Evolutionary conservation across 2,797 vertebrate species (phyloP).

Genomic region (Lutra lutra): DNA sequence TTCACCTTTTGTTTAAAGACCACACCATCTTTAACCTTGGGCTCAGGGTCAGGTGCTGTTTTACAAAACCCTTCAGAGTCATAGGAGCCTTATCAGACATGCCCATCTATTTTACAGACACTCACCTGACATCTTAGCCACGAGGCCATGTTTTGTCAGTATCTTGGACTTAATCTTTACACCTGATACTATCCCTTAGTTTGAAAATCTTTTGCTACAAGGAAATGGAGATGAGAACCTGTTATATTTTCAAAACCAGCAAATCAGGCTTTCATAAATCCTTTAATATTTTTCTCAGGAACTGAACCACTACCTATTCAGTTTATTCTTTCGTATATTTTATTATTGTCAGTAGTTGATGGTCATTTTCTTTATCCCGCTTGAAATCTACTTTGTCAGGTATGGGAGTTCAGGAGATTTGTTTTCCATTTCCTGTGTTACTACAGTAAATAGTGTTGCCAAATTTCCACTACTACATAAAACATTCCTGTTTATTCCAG

Average conservation of each 20-base stretch:
- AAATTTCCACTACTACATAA: background rate
- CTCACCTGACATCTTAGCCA: background rate
- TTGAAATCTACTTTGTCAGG: background rate
- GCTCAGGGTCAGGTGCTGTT: background rate
- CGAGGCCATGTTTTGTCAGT: background rate
- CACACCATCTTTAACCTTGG: background rate
- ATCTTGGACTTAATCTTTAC: background rate
- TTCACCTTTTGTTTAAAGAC: background rate
- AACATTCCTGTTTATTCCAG: background rate
- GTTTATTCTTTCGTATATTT: background rate
- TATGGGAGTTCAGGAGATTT: background rate
- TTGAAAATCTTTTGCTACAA: background rate
- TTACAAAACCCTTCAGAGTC: background rate
- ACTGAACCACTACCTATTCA: background rate
- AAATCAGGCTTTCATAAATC: background rate
- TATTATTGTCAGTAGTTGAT: background rate
- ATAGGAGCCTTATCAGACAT: background rate
- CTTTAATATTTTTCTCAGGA: background rate
- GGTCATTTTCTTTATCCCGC: background rate
- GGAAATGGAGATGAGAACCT: background rate
- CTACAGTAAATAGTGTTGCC: background rate
- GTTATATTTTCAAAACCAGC: background rate
- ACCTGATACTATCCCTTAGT: background rate
- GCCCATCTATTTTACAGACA: background rate
- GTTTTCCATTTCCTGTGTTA: background rate